phyloP scores from a whole-genome alignment of 2,888 invertebrate species.

The Stenurella melanura region DNA sequence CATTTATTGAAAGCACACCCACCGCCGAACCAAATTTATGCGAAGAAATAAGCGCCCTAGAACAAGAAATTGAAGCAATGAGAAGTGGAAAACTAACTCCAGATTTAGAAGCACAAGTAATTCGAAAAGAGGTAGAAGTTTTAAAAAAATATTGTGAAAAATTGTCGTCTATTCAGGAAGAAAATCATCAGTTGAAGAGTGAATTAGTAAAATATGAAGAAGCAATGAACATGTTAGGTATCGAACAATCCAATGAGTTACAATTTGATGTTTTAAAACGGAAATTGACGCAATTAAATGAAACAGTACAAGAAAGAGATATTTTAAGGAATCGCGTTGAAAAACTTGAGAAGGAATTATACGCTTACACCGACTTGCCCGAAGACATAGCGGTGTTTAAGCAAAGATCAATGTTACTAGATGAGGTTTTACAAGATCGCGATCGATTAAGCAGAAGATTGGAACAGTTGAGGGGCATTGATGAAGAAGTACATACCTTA shows the following conservation, averaged over 20 bases:
- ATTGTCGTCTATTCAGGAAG: constrained; percentile 65
- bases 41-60: constrained; percentile 63
- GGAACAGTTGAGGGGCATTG: constrained; percentile 55
- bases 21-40: constrained; percentile 42
- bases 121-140: constrained; percentile 66
- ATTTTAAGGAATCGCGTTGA: constrained; percentile 59
- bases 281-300: constrained; percentile 53
- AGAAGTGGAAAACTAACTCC: constrained; percentile 58
- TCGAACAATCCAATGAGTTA: constrained; percentile 31
- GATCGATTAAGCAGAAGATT: constrained; percentile 63
- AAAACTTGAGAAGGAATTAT: constrained; percentile 63
- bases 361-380: constrained; percentile 62
- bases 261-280: constrained; percentile 52
- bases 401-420: constrained; percentile 63
- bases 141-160: constrained; percentile 68
- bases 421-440: constrained; percentile 61
- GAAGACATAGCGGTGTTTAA: constrained; percentile 65
- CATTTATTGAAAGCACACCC: constrained; percentile 22
- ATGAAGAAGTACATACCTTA: constrained; percentile 59
- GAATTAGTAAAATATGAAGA: constrained; percentile 52
- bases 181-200: constrained; percentile 65
- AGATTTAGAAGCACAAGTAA: constrained; percentile 65
- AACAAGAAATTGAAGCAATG: constrained; percentile 65
- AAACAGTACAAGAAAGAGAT: constrained; percentile 63
- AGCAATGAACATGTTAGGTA: constrained; percentile 45